Evolutionary conservation across 2,888 invertebrate species (phyloP).

Genomic region (Agrochola lychnidis): DNA sequence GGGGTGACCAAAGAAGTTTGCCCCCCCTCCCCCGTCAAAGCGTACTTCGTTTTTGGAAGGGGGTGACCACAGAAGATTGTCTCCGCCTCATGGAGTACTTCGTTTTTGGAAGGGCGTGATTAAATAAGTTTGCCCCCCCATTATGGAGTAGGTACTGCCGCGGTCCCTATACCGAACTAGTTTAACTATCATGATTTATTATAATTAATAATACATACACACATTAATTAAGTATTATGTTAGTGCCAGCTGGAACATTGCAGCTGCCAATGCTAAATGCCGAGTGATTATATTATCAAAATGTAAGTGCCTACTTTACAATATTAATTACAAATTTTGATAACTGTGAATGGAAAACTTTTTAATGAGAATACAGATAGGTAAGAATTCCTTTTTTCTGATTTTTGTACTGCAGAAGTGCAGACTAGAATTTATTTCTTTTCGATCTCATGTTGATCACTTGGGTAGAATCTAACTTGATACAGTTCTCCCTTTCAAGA

Average conservation of each 20-base stretch:
- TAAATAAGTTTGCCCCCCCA: too few species aligned
- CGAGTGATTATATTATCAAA: conserved; percentile 26
- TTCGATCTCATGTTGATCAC: background rate
- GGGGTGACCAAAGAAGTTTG: too few species aligned
- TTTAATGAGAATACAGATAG: background rate
- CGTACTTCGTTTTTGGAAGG: too few species aligned
- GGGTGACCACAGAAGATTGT: too few species aligned
- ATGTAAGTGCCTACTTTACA: conserved; percentile 23
- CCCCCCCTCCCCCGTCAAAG: too few species aligned
- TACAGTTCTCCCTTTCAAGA: background rate
- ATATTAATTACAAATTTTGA: conserved; percentile 20
- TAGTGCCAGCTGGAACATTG: conserved; percentile 31
- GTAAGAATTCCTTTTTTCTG: background rate
- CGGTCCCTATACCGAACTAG: too few species aligned
- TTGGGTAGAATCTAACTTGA: background rate
- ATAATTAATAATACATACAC: background rate
- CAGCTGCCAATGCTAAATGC: conserved; percentile 42
- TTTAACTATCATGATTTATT: conserved; percentile 20
- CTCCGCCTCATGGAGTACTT: too few species aligned
- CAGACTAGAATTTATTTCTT: background rate
- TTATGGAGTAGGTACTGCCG: too few species aligned
- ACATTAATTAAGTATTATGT: background rate
- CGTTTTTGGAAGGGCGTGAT: too few species aligned
- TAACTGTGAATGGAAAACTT: conserved; percentile 3
- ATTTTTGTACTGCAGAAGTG: background rate